phyloP scores from a whole-genome alignment of 92 coral and sea anemone genomes.

The Micromussa lordhowensis region DNA sequence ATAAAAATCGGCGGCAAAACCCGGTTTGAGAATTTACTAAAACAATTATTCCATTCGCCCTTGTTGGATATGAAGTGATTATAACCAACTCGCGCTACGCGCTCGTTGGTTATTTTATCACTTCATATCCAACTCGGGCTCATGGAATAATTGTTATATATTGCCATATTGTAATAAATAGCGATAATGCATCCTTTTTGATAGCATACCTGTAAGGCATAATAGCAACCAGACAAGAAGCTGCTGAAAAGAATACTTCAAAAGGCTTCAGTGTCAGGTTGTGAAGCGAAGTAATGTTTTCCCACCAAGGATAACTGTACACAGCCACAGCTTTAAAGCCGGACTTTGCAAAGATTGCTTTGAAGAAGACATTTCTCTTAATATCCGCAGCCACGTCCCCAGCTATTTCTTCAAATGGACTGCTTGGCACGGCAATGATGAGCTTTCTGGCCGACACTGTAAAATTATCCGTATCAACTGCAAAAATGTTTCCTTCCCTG shows the following conservation, averaged over 20 bases:
- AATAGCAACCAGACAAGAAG: constrained; percentile 3
- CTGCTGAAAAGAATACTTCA: background rate
- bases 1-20: too few species aligned
- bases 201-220: constrained; percentile 28
- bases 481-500: constrained; percentile 9
- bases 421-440: constrained; percentile 9
- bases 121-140: too few species aligned
- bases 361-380: background rate
- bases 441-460: constrained; percentile 7
- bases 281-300: constrained; percentile 7
- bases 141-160: too few species aligned
- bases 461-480: background rate
- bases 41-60: too few species aligned
- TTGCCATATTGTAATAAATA: too few species aligned
- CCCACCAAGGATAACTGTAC: constrained; percentile 40
- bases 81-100: too few species aligned
- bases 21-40: too few species aligned
- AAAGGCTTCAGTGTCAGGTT: background rate
- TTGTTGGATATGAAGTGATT: too few species aligned
- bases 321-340: constrained; percentile 19
- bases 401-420: background rate
- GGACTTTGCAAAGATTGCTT: background rate
- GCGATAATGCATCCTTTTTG: background rate
- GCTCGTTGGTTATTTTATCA: too few species aligned
- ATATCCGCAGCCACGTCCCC: constrained; percentile 18